Evolutionary conservation across 2,888 invertebrate genomes (phyloP).

Genomic region (Eupithecia vulgata): DNA sequence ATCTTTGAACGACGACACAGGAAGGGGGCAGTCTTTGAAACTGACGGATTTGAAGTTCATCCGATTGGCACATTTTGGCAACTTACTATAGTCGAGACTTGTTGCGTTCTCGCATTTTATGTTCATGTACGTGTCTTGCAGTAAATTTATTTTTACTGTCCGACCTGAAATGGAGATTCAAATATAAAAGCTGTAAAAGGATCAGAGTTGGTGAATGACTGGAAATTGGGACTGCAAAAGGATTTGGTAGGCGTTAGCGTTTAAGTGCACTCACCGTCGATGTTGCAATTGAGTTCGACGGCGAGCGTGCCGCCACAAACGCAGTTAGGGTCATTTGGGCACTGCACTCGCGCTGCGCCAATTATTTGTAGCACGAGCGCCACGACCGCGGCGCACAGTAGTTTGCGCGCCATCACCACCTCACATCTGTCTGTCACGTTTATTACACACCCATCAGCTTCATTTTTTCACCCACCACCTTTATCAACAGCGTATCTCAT

Average conservation of each 20-base stretch:
- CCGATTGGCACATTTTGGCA: slow-evolving; percentile 77
- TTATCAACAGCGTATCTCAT: slow-evolving; percentile 48
- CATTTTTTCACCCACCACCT: slow-evolving; percentile 41
- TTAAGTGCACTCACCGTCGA: slow-evolving; percentile 77
- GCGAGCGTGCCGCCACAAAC: slow-evolving; percentile 77
- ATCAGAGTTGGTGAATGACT: slow-evolving; percentile 15
- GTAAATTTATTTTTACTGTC: slow-evolving; percentile 71
- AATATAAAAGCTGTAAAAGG: slow-evolving; percentile 31
- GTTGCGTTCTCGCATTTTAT: slow-evolving; percentile 75
- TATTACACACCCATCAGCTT: slow-evolving; percentile 49
- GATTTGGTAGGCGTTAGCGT: slow-evolving; percentile 46
- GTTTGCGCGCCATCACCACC: slow-evolving; percentile 64
- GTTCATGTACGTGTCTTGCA: slow-evolving; percentile 74
- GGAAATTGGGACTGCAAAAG: slow-evolving; percentile 45
- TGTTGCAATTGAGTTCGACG: slow-evolving; percentile 78
- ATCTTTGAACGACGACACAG: slow-evolving; percentile 77
- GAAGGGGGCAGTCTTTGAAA: slow-evolving; percentile 83
- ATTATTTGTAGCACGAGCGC: slow-evolving; percentile 72
- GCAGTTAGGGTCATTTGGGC: slow-evolving; percentile 80
- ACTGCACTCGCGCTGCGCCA: slow-evolving; percentile 69
- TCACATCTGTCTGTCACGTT: slow-evolving; percentile 49
- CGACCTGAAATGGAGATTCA: slow-evolving; percentile 67
- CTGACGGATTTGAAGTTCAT: slow-evolving; percentile 75
- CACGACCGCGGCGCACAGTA: slow-evolving; percentile 64
- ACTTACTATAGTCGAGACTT: slow-evolving; percentile 70